A percentile compares a stretch with the other conserved stretches of the same genome.
Evolutionary conservation across 2,888 invertebrate genomes (phyloP).

Genomic region (Agrotis segetum): DNA sequence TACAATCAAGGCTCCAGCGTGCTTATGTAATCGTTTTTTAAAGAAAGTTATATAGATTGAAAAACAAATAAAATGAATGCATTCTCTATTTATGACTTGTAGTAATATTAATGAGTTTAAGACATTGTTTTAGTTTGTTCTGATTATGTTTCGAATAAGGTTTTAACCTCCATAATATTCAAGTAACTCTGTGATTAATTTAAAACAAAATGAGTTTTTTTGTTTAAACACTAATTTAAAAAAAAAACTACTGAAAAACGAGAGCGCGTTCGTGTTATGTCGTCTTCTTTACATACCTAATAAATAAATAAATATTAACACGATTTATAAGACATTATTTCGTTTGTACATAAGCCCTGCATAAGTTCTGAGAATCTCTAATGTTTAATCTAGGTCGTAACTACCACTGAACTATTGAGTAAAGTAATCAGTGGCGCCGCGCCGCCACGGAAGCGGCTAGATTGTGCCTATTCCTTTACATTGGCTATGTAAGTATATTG

Average conservation of each 20-base stretch:
- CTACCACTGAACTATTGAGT: slow-evolving; percentile 29
- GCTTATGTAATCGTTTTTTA: slow-evolving; percentile 3
- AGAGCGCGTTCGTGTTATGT: too few species aligned
- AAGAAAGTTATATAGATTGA: slow-evolving; percentile 2
- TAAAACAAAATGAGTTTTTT: background rate
- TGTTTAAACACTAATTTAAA: background rate
- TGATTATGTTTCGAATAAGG: background rate
- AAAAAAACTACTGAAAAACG: too few species aligned
- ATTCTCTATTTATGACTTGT: background rate
- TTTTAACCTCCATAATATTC: background rate
- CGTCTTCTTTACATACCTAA: background rate
- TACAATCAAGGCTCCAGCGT: slow-evolving; percentile 8
- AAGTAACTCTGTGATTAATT: background rate
- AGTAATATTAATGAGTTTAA: background rate
- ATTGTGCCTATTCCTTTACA: slow-evolving; percentile 26
- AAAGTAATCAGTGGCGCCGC: slow-evolving; percentile 36
- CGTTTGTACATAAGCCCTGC: background rate
- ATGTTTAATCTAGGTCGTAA: slow-evolving; percentile 30
- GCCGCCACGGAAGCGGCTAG: slow-evolving; percentile 20
- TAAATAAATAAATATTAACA: background rate
- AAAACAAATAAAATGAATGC: background rate
- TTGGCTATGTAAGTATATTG: slow-evolving; percentile 40
- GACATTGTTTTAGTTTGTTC: background rate
- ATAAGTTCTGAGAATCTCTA: slow-evolving; percentile 11
- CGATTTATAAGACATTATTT: background rate